These are phyloP conservation scores for Cheilosia impressa DNA, from an alignment of 2,888 invertebrate species.

Conservation along the genomic window DNA sequence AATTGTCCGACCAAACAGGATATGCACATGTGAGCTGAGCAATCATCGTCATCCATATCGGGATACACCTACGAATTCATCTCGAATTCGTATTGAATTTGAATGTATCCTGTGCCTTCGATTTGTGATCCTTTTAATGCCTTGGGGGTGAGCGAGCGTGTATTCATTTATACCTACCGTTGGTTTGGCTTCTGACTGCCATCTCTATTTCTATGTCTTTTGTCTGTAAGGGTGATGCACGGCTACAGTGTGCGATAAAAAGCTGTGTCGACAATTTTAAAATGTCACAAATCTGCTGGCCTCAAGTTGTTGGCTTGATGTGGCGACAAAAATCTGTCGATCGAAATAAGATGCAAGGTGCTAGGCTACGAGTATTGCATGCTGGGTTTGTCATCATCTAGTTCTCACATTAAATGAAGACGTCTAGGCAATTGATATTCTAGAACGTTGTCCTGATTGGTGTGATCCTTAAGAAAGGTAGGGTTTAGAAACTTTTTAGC, in stretches of 20 bases:
- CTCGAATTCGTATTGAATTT: conserved; percentile 47
- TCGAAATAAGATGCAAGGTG: too few species aligned
- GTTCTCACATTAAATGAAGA: too few species aligned
- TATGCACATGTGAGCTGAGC: conserved; percentile 74
- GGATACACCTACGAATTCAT: conserved; percentile 61
- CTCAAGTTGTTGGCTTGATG: too few species aligned
- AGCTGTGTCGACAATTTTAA: background rate
- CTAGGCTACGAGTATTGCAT: too few species aligned
- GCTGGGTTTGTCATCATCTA: too few species aligned
- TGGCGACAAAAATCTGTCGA: too few species aligned
- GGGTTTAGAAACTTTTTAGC: too few species aligned
- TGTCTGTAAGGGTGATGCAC: background rate
- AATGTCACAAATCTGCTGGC: too few species aligned
- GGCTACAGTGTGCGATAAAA: background rate
- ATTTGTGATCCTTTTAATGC: conserved; percentile 56
- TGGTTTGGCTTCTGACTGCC: conserved; percentile 46
- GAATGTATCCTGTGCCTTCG: conserved; percentile 49
- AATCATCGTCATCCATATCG: conserved; percentile 71
- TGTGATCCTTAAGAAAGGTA: too few species aligned
- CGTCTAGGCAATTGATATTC: too few species aligned
- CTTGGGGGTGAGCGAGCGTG: conserved; percentile 30
- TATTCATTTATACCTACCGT: background rate
- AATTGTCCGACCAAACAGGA: conserved; percentile 75
- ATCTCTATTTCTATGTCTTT: conserved; percentile 23
- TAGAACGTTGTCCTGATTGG: too few species aligned